These are phyloP conservation scores for Archips xylosteana DNA, from an alignment of 2,888 invertebrate species.

Conservation along the genomic window DNA sequence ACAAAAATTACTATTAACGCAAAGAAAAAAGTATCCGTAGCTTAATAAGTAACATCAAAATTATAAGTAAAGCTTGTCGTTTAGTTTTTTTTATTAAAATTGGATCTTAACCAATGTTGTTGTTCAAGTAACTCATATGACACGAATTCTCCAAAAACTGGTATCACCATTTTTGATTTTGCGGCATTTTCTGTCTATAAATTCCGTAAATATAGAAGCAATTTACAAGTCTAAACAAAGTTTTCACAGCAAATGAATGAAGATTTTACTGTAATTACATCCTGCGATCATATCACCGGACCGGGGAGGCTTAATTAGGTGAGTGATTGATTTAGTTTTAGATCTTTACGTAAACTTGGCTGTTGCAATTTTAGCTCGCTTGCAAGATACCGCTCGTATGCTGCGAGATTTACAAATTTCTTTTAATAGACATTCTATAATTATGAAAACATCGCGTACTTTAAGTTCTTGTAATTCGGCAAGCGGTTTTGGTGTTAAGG, in stretches of 20 bases:
- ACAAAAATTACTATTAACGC: too few species aligned
- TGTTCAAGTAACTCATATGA: not conserved
- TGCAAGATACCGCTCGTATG: constrained; percentile 7
- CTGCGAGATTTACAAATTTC: constrained; percentile 10
- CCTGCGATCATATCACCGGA: not conserved
- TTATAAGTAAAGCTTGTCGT: too few species aligned
- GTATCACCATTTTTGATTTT: constrained; percentile 27
- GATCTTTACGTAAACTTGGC: constrained; percentile 8
- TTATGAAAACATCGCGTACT: not conserved
- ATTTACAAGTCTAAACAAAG: not conserved
- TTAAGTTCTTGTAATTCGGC: not conserved
- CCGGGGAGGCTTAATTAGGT: constrained; percentile 21
- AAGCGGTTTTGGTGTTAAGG: not conserved
- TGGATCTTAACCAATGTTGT: not conserved
- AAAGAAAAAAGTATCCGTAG: too few species aligned
- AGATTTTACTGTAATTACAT: constrained; percentile 11
- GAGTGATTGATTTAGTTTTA: constrained; percentile 30
- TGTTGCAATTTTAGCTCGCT: constrained; percentile 13
- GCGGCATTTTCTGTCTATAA: constrained; percentile 26
- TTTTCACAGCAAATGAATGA: not conserved
- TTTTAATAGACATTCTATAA: constrained; percentile 28
- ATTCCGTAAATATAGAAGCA: constrained; percentile 1
- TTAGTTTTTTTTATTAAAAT: not conserved
- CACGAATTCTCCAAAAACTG: constrained; percentile 2
- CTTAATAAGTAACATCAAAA: too few species aligned